Base-by-base conservation (phyloP, 1,140 invertebrate species). In the Drosophila pseudoananassae region DNA sequence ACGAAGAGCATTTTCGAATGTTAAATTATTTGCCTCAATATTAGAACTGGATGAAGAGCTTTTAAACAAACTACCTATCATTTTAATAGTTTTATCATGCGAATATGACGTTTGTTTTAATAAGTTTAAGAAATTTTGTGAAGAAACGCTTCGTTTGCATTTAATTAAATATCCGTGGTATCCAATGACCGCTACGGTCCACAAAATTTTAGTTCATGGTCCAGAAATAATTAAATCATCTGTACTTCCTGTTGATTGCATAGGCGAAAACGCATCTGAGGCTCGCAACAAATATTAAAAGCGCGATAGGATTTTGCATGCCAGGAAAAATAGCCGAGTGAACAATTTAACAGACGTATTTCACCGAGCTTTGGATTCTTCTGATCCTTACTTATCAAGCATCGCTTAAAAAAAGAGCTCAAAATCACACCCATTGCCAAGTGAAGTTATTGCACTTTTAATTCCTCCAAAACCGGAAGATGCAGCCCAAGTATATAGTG, bases 21-120 rank as follows among this genome's bases (percentile, higher is more conserved):
- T 49, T 20, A 8, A 29, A 54, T 27, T 55, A 47, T 29, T 51
- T 61, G n/a, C 36, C 20, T 38, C 33, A 50, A 52, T 58, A 25
- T 49, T 38, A 33, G 45, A 49, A 49, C 12, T 59, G n/a, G 56
- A 59, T 50, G 4, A 58, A 29, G 8, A 29, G 27, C 27, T 29
- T 29, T 29, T 29, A 29, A 29, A 29, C 27, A 29, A 29, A 29
- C 27, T 29, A 38, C 20, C 38, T 33, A 59, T 50, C 6, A 46
- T 59, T 27, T 59, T 50, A 50, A 49, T 50, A 59, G 46, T 49
- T 50, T 10, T 50, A 50, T 59, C 56, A 59, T 50, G 46, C 56
- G 10, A 50, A 50, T 38, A 50, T 29, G 27, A 29, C 27, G 27
- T 29, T 29, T 29, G 27, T 29, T 8, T 29, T 0, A 29, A 29